phyloP scores from a whole-genome alignment of 2,113 vertebrate species.

The Gyps fulvus region DNA sequence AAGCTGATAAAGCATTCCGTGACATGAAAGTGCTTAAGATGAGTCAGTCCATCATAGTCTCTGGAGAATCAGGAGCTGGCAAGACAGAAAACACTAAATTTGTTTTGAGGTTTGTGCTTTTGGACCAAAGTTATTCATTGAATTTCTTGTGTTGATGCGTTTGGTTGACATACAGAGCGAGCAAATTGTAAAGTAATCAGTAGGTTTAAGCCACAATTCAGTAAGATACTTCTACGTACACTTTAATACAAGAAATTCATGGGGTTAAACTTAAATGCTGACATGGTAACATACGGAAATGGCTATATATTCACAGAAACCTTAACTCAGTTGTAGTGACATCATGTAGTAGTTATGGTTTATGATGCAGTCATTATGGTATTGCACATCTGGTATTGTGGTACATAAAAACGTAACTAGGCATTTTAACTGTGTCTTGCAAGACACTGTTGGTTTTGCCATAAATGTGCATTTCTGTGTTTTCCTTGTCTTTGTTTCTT shows the following conservation, averaged over 20 bases:
- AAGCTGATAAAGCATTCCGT: slow-evolving; percentile 95
- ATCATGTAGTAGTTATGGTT: background rate
- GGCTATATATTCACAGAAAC: background rate
- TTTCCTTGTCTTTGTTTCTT: background rate
- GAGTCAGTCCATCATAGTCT: slow-evolving; percentile 98
- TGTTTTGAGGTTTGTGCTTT: slow-evolving; percentile 85
- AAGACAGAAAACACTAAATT: slow-evolving; percentile 99
- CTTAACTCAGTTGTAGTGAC: background rate
- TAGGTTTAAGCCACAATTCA: background rate
- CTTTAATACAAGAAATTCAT: background rate
- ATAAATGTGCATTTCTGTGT: background rate
- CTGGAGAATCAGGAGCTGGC: slow-evolving; percentile 96
- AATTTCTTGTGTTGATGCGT: background rate
- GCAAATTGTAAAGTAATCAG: background rate
- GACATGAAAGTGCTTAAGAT: slow-evolving; percentile 98
- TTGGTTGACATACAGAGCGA: background rate
- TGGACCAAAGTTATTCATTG: background rate
- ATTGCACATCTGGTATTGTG: background rate
- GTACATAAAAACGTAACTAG: background rate
- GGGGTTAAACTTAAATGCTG: background rate
- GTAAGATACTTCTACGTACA: fast-evolving
- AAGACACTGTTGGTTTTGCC: background rate
- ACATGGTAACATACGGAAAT: background rate
- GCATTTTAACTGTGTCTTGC: background rate
- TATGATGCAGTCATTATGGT: background rate